Conservation (phyloP, 2,113 vertebrate genomes). For the Dipodomys spectabilis region DNA sequence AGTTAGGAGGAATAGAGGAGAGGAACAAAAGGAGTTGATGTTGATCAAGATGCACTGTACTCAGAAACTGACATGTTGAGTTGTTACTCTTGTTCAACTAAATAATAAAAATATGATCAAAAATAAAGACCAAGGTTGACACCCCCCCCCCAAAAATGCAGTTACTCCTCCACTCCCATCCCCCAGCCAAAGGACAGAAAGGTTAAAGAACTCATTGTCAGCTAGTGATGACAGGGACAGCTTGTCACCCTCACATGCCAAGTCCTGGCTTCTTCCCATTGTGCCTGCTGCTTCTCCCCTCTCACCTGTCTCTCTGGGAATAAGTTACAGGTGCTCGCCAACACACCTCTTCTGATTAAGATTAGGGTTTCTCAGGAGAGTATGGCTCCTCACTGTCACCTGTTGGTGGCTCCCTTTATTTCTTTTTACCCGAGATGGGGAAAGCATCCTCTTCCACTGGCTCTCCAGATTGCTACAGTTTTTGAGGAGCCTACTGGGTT, state of each 20-base stretch:
- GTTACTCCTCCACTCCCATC: no score
- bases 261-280: background rate
- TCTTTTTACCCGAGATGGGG: background rate
- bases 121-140: no score
- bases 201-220: background rate
- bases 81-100: no score
- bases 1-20: no score
- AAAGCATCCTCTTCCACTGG: background rate
- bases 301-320: background rate
- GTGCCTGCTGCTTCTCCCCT: background rate
- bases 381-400: background rate
- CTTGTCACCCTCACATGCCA: background rate
- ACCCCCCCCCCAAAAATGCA: no score
- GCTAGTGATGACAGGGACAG: background rate
- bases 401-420: accelerated
- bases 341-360: background rate
- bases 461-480: background rate
- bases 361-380: background rate
- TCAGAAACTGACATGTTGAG: no score
- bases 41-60: no score
- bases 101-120: no score
- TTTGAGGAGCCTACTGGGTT: background rate
- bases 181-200: background rate
- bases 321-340: background rate
- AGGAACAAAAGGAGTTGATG: no score